A percentile compares a stretch with the other conserved stretches of the same genome.
Conservation (phyloP, 1,140 invertebrate genomes). For the Scylla paramamosain region DNA sequence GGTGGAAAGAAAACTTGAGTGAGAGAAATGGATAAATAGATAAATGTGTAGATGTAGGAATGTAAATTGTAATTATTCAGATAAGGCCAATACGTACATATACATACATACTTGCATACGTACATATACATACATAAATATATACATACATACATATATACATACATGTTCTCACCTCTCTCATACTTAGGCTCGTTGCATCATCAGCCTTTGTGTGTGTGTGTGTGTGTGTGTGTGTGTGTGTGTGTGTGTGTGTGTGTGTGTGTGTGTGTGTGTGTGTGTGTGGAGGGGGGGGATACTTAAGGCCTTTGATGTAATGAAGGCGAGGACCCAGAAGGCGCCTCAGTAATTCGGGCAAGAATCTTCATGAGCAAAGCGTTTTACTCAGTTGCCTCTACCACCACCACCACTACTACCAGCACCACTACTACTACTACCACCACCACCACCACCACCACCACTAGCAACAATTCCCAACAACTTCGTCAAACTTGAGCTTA, state of each 20-base stretch:
- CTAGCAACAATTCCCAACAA: background rate
- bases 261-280: conserved; percentile 6
- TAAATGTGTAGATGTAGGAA: background rate
- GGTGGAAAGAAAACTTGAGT: background rate
- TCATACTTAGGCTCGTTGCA: background rate
- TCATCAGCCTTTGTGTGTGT: background rate
- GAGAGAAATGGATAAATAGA: background rate
- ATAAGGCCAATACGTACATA: background rate
- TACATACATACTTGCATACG: too few species aligned
- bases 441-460: background rate
- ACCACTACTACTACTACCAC: too few species aligned
- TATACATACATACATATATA: too few species aligned
- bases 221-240: conserved; percentile 46
- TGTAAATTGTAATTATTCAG: background rate
- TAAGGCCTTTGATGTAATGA: too few species aligned
- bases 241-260: conserved; percentile 46
- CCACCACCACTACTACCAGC: too few species aligned
- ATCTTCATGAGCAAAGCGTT: too few species aligned
- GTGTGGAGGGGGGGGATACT: background rate
- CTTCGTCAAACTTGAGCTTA: too few species aligned
- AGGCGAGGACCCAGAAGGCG: too few species aligned
- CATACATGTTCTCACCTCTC: background rate
- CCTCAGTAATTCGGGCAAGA: too few species aligned
- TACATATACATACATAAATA: too few species aligned
- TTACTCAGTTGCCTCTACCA: too few species aligned